Percentiles rank a stretch among this genome's conserved stretches.
Evolutionary conservation across 2,888 invertebrate genomes (phyloP).

Genomic region (Venustoraphidia nigricollis): DNA sequence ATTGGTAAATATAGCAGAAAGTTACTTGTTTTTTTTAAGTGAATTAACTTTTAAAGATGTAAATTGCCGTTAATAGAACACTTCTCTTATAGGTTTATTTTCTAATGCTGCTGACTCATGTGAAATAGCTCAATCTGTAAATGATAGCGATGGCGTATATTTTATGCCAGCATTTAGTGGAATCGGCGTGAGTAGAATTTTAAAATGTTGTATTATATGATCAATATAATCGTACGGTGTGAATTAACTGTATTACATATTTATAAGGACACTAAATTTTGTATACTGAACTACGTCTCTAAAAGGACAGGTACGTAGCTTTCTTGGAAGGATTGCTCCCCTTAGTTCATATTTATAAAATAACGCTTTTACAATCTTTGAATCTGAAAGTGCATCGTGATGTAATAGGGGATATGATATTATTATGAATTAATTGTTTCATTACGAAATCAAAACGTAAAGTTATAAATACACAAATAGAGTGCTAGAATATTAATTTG

Average conservation of each 20-base stretch:
- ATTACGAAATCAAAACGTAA: too few species aligned
- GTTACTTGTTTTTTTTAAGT: not conserved
- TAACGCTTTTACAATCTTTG: too few species aligned
- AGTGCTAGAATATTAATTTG: too few species aligned
- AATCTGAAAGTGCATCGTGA: too few species aligned
- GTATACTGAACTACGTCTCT: not conserved
- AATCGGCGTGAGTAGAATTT: conserved; percentile 45
- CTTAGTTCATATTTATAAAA: too few species aligned
- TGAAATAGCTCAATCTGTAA: conserved; percentile 48
- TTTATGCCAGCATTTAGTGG: conserved; percentile 87
- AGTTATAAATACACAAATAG: too few species aligned
- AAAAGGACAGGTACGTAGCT: not conserved
- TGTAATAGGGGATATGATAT: too few species aligned
- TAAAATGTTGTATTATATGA: not conserved
- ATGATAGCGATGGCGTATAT: conserved; percentile 60
- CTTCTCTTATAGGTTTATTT: conserved; percentile 38
- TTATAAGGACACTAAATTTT: too few species aligned
- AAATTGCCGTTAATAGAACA: not conserved
- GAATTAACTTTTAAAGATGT: not conserved
- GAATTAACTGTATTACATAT: too few species aligned
- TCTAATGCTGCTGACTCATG: conserved; percentile 47
- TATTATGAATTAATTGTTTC: too few species aligned
- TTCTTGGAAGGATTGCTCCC: too few species aligned
- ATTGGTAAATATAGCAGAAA: conserved; percentile 34
- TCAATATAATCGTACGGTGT: too few species aligned